Evolutionary conservation across 2,888 invertebrate genomes (phyloP), one percentile per base, ranked within the genome.

Genomic region (Encarsia formosa): DNA sequence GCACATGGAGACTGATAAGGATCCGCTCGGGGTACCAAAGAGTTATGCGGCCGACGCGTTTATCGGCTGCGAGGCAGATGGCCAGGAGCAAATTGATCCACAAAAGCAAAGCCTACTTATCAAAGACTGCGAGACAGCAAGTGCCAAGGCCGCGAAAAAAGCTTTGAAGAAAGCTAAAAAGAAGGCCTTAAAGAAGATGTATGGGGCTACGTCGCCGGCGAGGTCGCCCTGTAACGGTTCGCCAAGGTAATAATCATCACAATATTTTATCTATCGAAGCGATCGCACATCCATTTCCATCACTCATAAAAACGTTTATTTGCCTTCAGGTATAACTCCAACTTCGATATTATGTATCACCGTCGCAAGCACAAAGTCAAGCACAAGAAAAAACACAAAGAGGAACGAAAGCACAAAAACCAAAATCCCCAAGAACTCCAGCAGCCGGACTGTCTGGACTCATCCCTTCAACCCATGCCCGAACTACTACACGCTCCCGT

Each of bases 91-190:
- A 38, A 57, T 70, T 15, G 69, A 70, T 47, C 67, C 67, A 3
- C 69, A 67, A 45, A 69, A 63, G 18, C 67, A 68, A 35, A 64
- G 63, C 19, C 20, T 18, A 3, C 32, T 35, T 3, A 62, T 63
- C 0, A 72, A 74, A 56, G 75, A 76, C 23, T 49, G 49, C 24
- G 56, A 56, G 5, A 56, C 53, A 38, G 73, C 75, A 9, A 79
- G 80, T 60, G 77, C 79, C 13, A 85, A 83, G 70, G 86, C 86
- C 18, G 86, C 85, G 16, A 85, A 86, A 63, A 85, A 84, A 66
- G 88, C 90, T 2, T 72, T 89, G 62, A 89, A 87, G 68, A 86
- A 84, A 69, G 88, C 90, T 0, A 88, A 86, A 69, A 88, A 87
- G 63, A 86, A 87, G 68, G 88, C 88, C 1, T 82, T 84, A 59